Conservation (phyloP, 2,113 vertebrate genomes). For the Ceyx melanurus region DNA sequence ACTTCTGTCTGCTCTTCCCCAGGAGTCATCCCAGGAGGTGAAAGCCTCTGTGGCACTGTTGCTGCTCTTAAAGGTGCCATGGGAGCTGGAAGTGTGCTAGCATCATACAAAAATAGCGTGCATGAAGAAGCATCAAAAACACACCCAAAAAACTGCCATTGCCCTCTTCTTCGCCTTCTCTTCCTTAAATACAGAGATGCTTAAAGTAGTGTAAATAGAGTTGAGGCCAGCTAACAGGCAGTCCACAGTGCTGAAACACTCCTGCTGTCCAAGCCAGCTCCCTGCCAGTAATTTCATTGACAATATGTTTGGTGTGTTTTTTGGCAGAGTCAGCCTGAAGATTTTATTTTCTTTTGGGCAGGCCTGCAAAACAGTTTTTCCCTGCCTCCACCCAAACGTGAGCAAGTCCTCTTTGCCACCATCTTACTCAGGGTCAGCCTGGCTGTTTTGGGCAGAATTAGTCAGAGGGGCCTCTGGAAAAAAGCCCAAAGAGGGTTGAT, state of each 20-base stretch:
- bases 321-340: constrained; percentile 36
- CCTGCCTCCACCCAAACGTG: constrained; percentile 56
- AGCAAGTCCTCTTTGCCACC: constrained; percentile 37
- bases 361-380: constrained; percentile 51
- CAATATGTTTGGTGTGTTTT: constrained; percentile 67
- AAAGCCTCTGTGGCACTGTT: neutral
- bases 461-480: constrained; percentile 52
- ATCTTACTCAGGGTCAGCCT: neutral
- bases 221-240: constrained; percentile 39
- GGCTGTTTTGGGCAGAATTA: constrained; percentile 59
- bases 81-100: neutral
- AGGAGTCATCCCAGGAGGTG: neutral
- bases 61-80: neutral
- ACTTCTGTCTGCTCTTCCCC: constrained; percentile 43
- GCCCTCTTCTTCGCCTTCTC: neutral
- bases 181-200: constrained; percentile 20
- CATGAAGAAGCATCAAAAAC: neutral
- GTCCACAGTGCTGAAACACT: constrained; percentile 66
- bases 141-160: neutral
- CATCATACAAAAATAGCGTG: neutral
- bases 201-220: constrained; percentile 31
- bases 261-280: constrained; percentile 24
- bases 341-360: constrained; percentile 27
- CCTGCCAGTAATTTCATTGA: constrained; percentile 48
- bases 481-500: constrained; percentile 25